Base-by-base conservation (phyloP, 2,797 vertebrate genomes). In the Glossophaga mutica region DNA sequence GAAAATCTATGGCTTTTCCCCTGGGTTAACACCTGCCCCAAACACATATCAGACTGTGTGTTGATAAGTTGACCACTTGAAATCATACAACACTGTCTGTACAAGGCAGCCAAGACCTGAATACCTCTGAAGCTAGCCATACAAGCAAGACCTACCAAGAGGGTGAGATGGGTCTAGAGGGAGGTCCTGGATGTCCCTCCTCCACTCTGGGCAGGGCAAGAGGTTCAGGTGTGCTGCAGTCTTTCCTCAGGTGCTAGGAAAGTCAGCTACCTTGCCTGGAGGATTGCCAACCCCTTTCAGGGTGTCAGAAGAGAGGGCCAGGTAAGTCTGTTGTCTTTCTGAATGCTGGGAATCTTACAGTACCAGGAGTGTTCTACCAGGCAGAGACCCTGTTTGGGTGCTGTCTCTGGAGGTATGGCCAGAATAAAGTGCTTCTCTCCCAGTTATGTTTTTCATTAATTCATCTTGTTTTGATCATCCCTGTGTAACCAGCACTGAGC, bases 1-100 rank as follows among this genome's bases (percentile, higher is more conserved):
- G 93, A 81, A 87, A 88, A 96, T 76, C 6, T 6, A 57, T 76
- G 81, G 62, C 71, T 84, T 81, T 67, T 21, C 85, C 44, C 22
- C n/a, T 26, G 86, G 71, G 57, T 86, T 86, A 91, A 94, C 48
- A 92, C 26, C 44, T 2, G 12, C 85, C 57, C 84, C 44, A 48
- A 85, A 92, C 48, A 85, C 68, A 81, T 87, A 81, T 59, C 68
- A 55, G 44, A 85, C 67, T 11, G 50, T 34, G 44, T 37, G 32
- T 55, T 85, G 90, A 44, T 92, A 89, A 96, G 65, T 81, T 78
- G 85, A 92, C 82, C 76, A 67, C 57, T 68, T 83, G 62, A 74
- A 95, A 85, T 77, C 90, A 87, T 1, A 0, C 15, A 26, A 39
- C 7, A n/a, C 29, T 92, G 18, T 74, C 65, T 65, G 70, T n/a